phyloP scores from a whole-genome alignment of 2,113 vertebrate genomes.

The Poecile atricapillus region DNA sequence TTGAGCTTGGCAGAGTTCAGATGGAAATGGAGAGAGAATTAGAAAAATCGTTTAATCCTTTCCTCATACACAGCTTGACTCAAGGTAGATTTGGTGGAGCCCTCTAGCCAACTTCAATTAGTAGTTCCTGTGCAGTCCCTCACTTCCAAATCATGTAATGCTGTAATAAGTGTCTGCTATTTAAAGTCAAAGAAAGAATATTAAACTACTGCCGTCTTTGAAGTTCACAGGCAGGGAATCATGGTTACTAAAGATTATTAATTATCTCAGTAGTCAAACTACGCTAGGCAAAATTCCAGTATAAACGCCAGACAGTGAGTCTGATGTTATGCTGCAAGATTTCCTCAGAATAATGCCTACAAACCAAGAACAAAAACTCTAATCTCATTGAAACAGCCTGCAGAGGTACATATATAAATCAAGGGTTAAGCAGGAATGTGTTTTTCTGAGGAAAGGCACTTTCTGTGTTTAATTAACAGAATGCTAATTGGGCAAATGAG shows the following conservation, averaged over 20 bases:
- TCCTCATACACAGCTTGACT: not conserved
- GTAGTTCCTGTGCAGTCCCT: not conserved
- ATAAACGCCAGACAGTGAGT: not conserved
- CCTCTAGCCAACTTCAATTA: not conserved
- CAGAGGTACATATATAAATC: not conserved
- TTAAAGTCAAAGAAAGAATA: slow-evolving; percentile 26
- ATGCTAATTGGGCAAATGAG: slow-evolving; percentile 31
- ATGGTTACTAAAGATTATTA: slow-evolving; percentile 20
- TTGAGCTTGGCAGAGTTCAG: not conserved
- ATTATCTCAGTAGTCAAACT: slow-evolving; percentile 40
- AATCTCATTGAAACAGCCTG: slow-evolving; percentile 1
- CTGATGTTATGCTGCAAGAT: not conserved
- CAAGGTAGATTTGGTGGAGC: not conserved
- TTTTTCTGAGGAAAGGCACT: slow-evolving; percentile 3
- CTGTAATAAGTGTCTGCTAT: not conserved
- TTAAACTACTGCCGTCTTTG: slow-evolving; percentile 33
- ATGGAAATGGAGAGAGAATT: not conserved
- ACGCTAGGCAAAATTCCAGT: not conserved
- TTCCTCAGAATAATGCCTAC: not conserved
- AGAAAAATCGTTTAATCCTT: not conserved
- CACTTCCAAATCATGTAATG: not conserved
- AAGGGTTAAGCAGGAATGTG: not conserved
- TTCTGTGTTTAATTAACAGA: slow-evolving; percentile 21
- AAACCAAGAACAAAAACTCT: not conserved
- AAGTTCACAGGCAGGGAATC: slow-evolving; percentile 1